phyloP scores from a whole-genome alignment of 2,113 vertebrate genomes.

The Serilophus lunatus region DNA sequence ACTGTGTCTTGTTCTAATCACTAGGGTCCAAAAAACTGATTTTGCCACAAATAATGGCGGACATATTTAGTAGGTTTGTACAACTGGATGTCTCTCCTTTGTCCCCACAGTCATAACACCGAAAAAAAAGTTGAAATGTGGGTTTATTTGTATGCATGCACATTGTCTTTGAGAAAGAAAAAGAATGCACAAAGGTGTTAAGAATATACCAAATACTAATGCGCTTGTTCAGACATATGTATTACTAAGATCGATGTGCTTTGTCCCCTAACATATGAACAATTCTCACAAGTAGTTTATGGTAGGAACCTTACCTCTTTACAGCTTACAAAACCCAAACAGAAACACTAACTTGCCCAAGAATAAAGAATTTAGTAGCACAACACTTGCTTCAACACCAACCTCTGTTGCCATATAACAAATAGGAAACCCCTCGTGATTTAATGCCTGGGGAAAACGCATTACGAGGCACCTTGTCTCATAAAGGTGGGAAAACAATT shows the following conservation, averaged over 20 bases:
- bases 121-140: neutral
- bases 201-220: neutral
- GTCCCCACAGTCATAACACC: neutral
- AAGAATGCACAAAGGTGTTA: neutral
- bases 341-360: neutral
- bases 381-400: neutral
- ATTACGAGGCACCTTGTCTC: neutral
- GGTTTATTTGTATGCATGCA: neutral
- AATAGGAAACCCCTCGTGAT: neutral
- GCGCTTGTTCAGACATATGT: neutral
- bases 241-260: neutral
- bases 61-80: conserved; percentile 9
- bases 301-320: neutral
- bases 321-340: neutral
- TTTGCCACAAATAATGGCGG: conserved; percentile 27
- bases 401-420: neutral
- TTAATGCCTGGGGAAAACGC: neutral
- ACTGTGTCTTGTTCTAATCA: conserved; percentile 29
- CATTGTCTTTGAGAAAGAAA: neutral
- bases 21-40: conserved; percentile 5
- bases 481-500: neutral
- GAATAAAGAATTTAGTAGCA: neutral
- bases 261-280: neutral
- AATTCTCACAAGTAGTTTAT: neutral
- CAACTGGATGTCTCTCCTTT: neutral